A percentile compares a stretch with the other conserved stretches of the same genome.
phyloP scores from a whole-genome alignment of 2,888 invertebrate species.

The Eupithecia abbreviata region DNA sequence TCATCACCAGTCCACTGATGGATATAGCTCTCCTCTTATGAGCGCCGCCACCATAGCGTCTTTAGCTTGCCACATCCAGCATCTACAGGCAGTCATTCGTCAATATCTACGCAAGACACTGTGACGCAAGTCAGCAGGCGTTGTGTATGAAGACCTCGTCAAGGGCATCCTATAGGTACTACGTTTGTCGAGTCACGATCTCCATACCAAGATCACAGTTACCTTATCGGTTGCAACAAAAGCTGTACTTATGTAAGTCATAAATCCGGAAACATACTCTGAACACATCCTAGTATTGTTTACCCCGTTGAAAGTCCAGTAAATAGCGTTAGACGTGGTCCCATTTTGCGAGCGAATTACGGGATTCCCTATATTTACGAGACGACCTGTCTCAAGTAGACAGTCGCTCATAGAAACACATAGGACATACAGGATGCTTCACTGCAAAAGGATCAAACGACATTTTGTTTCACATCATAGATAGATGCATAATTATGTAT shows the following conservation, averaged over 20 bases:
- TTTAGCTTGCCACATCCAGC: too few relatives aligned
- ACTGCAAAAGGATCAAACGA: not conserved
- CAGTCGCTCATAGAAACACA: not conserved
- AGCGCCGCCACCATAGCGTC: too few relatives aligned
- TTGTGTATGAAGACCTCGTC: too few relatives aligned
- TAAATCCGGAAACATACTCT: not conserved
- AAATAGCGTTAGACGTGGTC: not conserved
- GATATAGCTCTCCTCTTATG: too few relatives aligned
- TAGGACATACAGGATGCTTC: conserved; percentile 1
- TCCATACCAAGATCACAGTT: too few relatives aligned
- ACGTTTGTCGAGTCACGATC: too few relatives aligned
- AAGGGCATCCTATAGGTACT: too few relatives aligned
- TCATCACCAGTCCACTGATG: too few relatives aligned
- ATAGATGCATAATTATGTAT: too few relatives aligned
- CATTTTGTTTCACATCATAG: not conserved
- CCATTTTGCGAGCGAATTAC: conserved; percentile 8
- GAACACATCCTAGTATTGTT: not conserved
- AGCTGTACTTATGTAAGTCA: not conserved
- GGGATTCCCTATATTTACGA: conserved; percentile 14
- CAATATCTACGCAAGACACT: too few relatives aligned
- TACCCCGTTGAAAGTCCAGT: conserved; percentile 2
- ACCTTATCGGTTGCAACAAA: not conserved
- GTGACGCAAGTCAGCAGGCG: too few relatives aligned
- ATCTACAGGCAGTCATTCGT: too few relatives aligned
- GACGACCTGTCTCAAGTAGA: conserved; percentile 9